Conservation (phyloP, 2,113 vertebrate species). For the Glaucomys volans region DNA sequence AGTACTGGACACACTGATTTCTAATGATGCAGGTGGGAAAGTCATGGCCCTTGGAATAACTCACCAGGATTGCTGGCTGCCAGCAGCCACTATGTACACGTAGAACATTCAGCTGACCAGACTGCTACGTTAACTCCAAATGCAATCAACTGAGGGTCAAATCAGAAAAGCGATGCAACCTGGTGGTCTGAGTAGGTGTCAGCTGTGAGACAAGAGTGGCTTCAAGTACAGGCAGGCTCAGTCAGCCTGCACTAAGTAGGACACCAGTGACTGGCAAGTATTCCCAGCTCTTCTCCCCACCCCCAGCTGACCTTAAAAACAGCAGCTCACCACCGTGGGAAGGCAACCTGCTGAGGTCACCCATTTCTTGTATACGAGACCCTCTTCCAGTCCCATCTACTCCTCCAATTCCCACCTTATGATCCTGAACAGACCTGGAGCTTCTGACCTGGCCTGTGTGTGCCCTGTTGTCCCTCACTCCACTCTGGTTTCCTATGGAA, state of each 20-base stretch:
- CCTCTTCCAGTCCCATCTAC: background rate
- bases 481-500: background rate
- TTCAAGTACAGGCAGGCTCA: background rate
- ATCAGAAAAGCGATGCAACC: background rate
- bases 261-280: background rate
- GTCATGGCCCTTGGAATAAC: background rate
- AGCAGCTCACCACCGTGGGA: background rate
- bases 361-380: background rate
- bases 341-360: background rate
- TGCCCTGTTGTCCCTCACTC: background rate
- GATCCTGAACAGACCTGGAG: background rate
- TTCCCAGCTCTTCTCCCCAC: background rate
- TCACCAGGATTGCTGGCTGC: too few species aligned
- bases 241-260: background rate
- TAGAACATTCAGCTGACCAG: background rate
- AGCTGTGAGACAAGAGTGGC: background rate
- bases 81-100: background rate
- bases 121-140: constrained; percentile 15
- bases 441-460: background rate
- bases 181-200: background rate
- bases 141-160: background rate
- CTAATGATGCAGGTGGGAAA: background rate
- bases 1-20: background rate
- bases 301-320: background rate
- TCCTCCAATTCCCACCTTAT: too few species aligned